Evolutionary conservation across 2,113 vertebrate species (phyloP), one percentile per base, ranked within the genome.

Genomic region (Heterocephalus glaber): DNA sequence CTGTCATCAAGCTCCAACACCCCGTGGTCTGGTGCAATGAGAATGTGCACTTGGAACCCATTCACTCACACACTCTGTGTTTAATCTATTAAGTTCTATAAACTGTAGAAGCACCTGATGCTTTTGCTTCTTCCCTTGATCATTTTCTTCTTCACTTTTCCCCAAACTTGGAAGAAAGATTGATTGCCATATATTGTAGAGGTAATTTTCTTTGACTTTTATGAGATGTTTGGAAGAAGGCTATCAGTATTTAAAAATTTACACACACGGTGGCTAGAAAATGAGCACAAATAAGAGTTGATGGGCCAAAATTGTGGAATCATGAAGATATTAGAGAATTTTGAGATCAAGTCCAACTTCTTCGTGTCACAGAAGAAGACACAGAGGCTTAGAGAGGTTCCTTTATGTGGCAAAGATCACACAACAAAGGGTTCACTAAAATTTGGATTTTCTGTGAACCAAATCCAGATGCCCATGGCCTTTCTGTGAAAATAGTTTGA

Each of bases 11-110:
- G 61, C 86, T n/a, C 76, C 65, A 89, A 28, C 56, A 90, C 72
- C 79, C 96, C 30, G 85, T 35, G 85, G 90, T 81, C 94, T 96
- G 79, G n/a, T 33, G 96, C 94, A 79, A 30, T 94, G 94, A 72
- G 90, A 96, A 79, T 54, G 65, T 89, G 60, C 13, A 33, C 81
- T 94, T 68, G 76, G 24, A 65, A 84, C 76, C 79, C 90, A 88
- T 65, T 86, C 77, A 63, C 70, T 76, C 6, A 33, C 11, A 26
- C 54, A 24, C 70, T 94, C 56, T 92, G 33, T 90, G 66, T 81
- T 96, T 95, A 87, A 79, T 89, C 89, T 92, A 85, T 82, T 95
- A 79, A 94, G 0, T 85, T 95, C 63, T 60, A 38, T 65, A 90
- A 88, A 86, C 72, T 33, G 17, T 70, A 44, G 87, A 86, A 85